These are phyloP conservation scores for Helogale parvula DNA, from an alignment of 2,113 vertebrate genomes.

Conservation along the genomic window DNA sequence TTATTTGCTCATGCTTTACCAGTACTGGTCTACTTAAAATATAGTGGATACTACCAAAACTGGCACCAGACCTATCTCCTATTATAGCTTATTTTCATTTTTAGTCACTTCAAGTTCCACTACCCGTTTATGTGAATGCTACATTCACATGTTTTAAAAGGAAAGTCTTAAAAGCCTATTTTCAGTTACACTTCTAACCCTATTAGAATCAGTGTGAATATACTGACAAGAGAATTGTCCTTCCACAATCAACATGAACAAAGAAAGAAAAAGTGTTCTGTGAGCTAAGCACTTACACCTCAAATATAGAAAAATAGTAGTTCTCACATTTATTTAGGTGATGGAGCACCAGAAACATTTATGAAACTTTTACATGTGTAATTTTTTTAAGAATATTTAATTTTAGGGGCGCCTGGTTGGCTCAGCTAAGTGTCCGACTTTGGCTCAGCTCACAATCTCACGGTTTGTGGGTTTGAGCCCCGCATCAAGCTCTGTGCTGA, in stretches of 20 bases:
- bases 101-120: constrained; percentile 12
- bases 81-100: constrained; percentile 41
- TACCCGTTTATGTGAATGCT: not conserved
- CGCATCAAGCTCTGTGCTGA: too few species aligned
- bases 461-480: too few species aligned
- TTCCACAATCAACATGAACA: not conserved
- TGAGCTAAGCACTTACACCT: not conserved
- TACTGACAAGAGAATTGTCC: not conserved
- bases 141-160: constrained; percentile 25
- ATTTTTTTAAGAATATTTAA: not conserved
- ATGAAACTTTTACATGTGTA: not conserved
- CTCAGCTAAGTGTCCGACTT: too few species aligned
- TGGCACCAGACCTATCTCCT: not conserved
- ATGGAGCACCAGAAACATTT: not conserved
- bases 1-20: not conserved
- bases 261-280: not conserved
- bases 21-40: not conserved
- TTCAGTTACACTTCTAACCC: not conserved
- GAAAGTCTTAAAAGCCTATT: constrained; percentile 19
- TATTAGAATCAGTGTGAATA: constrained; percentile 19
- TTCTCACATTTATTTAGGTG: not conserved
- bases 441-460: too few species aligned
- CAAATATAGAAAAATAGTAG: not conserved
- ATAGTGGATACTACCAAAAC: not conserved
- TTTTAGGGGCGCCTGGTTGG: not conserved